Conservation (phyloP, 2,797 vertebrate species). For the Lophotriccus pileatus region DNA sequence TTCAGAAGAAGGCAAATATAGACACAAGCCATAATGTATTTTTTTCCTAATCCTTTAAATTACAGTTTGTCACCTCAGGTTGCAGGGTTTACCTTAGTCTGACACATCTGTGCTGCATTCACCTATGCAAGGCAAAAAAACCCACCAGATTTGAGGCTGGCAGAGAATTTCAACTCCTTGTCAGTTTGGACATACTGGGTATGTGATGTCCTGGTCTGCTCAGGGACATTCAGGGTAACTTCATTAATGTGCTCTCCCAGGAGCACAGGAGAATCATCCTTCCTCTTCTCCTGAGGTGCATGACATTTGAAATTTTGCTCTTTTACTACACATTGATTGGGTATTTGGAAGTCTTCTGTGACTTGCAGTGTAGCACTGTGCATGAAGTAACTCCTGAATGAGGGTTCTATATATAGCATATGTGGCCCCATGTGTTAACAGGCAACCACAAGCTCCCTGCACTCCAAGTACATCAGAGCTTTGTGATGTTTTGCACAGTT, state of each 20-base stretch:
- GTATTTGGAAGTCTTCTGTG: not conserved
- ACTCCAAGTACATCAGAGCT: not conserved
- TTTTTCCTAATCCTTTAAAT: not conserved
- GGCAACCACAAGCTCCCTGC: not conserved
- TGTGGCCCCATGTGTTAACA: accelerated
- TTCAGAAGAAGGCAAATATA: not conserved
- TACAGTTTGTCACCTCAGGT: not conserved
- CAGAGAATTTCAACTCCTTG: not conserved
- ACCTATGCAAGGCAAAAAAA: not conserved
- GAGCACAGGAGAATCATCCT: not conserved
- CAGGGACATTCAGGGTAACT: not conserved
- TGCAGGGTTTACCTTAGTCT: not conserved
- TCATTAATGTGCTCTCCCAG: not conserved
- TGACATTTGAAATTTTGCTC: not conserved
- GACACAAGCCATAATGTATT: not conserved
- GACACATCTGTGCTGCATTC: not conserved
- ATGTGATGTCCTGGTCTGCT: not conserved
- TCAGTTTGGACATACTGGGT: no score
- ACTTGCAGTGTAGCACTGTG: not conserved
- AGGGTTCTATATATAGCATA: no score
- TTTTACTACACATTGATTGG: not conserved
- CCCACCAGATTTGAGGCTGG: not conserved
- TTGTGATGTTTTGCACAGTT: not conserved
- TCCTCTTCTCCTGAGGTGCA: not conserved
- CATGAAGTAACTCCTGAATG: not conserved